phyloP scores from a whole-genome alignment of 2,797 vertebrate species.

The Tokudaia muenninki region DNA sequence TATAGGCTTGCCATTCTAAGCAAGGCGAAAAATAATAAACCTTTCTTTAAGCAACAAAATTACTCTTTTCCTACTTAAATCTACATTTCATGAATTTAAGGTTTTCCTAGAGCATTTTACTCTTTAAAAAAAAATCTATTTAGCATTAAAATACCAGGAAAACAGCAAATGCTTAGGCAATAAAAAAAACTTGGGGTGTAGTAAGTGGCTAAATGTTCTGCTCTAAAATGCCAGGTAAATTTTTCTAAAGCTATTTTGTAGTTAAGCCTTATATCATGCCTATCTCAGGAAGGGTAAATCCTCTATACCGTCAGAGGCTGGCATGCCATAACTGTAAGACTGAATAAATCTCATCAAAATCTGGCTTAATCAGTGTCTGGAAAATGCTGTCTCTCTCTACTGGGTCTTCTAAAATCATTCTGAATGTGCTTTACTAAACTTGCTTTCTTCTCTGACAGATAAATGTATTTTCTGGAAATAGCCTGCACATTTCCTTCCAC shows the following conservation, averaged over 20 bases:
- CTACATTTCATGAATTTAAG: constrained; percentile 19
- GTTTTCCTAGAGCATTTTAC: constrained; percentile 52
- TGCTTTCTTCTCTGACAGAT: constrained; percentile 39
- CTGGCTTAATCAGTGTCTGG: constrained; percentile 50
- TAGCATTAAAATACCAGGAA: constrained; percentile 42
- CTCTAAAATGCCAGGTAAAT: constrained; percentile 50
- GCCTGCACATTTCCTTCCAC: constrained; percentile 56
- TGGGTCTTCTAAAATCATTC: constrained; percentile 68
- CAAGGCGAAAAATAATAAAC: background rate
- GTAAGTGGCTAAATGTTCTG: background rate
- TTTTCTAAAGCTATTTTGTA: background rate
- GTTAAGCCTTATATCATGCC: constrained; percentile 25
- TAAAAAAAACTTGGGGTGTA: constrained; percentile 9
- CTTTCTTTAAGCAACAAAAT: constrained; percentile 47
- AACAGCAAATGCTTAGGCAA: constrained; percentile 2
- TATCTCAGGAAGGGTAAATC: constrained; percentile 54
- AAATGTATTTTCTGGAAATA: constrained; percentile 60
- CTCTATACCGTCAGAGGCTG: background rate
- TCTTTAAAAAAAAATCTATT: constrained; percentile 22
- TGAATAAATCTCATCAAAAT: constrained; percentile 47
- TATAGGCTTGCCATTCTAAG: constrained; percentile 18
- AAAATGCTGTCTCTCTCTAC: constrained; percentile 54
- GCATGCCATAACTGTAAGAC: constrained; percentile 15
- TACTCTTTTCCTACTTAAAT: background rate
- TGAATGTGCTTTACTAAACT: constrained; percentile 13